These are phyloP conservation scores for Centropus bengalensis DNA, from an alignment of 2,113 vertebrate genomes.

Conservation along the genomic window DNA sequence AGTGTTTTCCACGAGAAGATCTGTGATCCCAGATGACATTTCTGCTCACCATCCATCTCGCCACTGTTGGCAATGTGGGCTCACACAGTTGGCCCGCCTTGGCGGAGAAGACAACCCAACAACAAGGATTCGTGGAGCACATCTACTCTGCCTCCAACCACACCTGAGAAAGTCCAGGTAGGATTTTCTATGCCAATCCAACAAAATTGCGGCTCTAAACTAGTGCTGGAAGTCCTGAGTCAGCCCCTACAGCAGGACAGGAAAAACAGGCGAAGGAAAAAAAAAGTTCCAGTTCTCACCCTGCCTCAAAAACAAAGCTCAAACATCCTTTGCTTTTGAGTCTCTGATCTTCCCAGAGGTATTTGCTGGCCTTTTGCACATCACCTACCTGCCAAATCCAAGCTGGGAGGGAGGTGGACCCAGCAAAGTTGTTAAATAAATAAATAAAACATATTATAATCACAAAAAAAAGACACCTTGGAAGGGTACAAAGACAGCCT, in stretches of 20 bases:
- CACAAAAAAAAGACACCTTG: not conserved
- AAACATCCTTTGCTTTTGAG: not conserved
- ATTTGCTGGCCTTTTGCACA: not conserved
- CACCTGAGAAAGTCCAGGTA: not conserved
- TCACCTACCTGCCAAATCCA: not conserved
- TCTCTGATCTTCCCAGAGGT: not conserved
- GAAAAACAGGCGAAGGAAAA: slow-evolving; percentile 12
- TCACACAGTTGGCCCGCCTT: not conserved
- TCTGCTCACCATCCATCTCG: slow-evolving; percentile 26
- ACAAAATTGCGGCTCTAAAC: slow-evolving; percentile 9
- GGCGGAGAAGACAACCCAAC: not conserved
- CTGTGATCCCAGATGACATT: slow-evolving; percentile 1
- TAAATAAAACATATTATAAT: not conserved
- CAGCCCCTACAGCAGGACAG: not conserved
- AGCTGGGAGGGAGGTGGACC: not conserved
- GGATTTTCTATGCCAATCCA: not conserved
- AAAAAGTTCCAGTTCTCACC: slow-evolving; percentile 9
- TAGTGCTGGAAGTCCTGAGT: not conserved
- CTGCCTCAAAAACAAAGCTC: not conserved
- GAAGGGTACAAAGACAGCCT: not conserved
- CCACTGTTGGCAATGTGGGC: not conserved
- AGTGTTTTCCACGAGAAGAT: not conserved
- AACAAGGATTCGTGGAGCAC: not conserved
- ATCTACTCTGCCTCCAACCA: not conserved
- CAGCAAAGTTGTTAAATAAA: not conserved